phyloP scores from a whole-genome alignment of 2,888 invertebrate species.

The Caenorhabditis virilis region DNA sequence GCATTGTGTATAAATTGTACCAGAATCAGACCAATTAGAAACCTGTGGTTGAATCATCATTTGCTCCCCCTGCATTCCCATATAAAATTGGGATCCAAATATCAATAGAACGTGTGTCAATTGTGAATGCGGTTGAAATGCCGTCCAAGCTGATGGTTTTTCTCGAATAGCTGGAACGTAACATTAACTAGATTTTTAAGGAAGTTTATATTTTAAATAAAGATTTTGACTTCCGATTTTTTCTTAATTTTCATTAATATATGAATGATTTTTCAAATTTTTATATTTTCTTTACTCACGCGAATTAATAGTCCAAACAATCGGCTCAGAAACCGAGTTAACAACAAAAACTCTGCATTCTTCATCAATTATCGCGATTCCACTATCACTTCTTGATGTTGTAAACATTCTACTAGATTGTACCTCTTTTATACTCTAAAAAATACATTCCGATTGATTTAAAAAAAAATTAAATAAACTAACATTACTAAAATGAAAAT shows the following conservation, averaged over 20 bases:
- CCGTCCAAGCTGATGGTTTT: slow-evolving; percentile 43
- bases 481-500: slow-evolving; percentile 32
- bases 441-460: neutral
- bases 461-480: neutral
- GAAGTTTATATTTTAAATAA: too few species aligned
- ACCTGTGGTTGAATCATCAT: slow-evolving; percentile 27
- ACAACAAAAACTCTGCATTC: slow-evolving; percentile 44
- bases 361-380: slow-evolving; percentile 52
- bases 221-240: too few species aligned
- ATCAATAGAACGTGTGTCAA: slow-evolving; percentile 44
- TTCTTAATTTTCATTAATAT: too few species aligned
- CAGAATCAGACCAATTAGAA: slow-evolving; percentile 23
- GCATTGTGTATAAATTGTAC: slow-evolving; percentile 22
- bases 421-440: slow-evolving; percentile 12
- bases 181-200: neutral
- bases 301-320: slow-evolving; percentile 48
- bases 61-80: slow-evolving; percentile 47
- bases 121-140: slow-evolving; percentile 40
- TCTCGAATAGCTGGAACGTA: slow-evolving; percentile 25
- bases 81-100: slow-evolving; percentile 38
- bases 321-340: slow-evolving; percentile 49
- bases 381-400: slow-evolving; percentile 40
- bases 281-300: slow-evolving; percentile 17
- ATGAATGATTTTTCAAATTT: too few species aligned
- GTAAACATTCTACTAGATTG: slow-evolving; percentile 24